Conservation (phyloP, 2,797 vertebrate species). For the Rhyacichthys aspro region DNA sequence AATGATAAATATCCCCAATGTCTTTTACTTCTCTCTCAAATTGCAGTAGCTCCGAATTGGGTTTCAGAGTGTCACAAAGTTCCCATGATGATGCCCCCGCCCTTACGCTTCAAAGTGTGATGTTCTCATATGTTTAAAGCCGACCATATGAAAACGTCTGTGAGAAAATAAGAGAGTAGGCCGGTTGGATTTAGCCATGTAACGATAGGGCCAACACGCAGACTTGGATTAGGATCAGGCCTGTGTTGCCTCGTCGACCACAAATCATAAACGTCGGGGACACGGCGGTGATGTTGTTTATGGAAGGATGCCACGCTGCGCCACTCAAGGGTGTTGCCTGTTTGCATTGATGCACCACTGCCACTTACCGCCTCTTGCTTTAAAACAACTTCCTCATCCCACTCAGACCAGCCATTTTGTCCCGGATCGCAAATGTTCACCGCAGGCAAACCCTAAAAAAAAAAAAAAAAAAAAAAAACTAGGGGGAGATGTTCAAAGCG, state of each 20-base stretch:
- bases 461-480: background rate
- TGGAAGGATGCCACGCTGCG: constrained; percentile 71
- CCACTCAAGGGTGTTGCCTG: constrained; percentile 81
- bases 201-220: constrained; percentile 69
- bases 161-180: constrained; percentile 72
- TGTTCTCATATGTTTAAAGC: constrained; percentile 61
- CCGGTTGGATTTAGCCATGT: constrained; percentile 70
- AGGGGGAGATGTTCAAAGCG: constrained; percentile 32
- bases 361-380: constrained; percentile 68
- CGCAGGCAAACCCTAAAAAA: constrained; percentile 50
- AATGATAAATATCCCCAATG: constrained; percentile 41
- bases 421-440: constrained; percentile 55
- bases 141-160: constrained; percentile 57
- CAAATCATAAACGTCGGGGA: constrained; percentile 78
- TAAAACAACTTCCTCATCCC: constrained; percentile 70
- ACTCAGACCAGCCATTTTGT: constrained; percentile 65
- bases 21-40: constrained; percentile 36
- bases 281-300: constrained; percentile 75
- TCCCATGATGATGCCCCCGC: constrained; percentile 62
- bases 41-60: constrained; percentile 26
- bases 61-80: constrained; percentile 58
- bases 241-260: constrained; percentile 68
- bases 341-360: constrained; percentile 76
- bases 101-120: constrained; percentile 36
- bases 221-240: constrained; percentile 69